phyloP scores from a whole-genome alignment of 2,888 invertebrate genomes.

The Teinopalpus imperialis region DNA sequence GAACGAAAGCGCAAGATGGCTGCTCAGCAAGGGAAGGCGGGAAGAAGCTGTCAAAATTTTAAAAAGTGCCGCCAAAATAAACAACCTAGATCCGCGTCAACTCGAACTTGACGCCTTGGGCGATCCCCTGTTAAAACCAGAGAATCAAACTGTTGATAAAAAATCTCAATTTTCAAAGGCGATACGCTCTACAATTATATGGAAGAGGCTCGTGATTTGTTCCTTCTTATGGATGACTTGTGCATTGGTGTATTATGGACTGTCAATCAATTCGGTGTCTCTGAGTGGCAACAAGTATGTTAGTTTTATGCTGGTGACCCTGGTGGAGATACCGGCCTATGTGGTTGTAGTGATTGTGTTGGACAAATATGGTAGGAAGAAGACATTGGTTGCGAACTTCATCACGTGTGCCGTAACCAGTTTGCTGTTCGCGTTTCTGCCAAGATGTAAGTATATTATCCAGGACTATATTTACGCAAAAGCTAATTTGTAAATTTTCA shows the following conservation, averaged over 20 bases:
- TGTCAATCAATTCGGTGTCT: constrained; percentile 89
- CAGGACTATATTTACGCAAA: not conserved
- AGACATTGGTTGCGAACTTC: constrained; percentile 83
- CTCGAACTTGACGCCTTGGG: constrained; percentile 70
- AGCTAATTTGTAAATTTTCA: too few species aligned
- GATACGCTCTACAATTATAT: constrained; percentile 78
- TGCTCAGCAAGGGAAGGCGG: constrained; percentile 85
- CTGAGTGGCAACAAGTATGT: constrained; percentile 88
- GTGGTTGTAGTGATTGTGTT: constrained; percentile 84
- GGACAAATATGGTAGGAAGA: constrained; percentile 85
- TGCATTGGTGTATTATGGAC: constrained; percentile 89
- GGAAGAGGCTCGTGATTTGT: constrained; percentile 83
- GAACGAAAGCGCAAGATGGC: constrained; percentile 90
- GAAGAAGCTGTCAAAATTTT: constrained; percentile 85
- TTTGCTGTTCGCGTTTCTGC: constrained; percentile 83
- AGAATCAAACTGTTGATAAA: constrained; percentile 56
- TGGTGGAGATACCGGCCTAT: constrained; percentile 88
- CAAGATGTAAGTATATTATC: constrained; percentile 70
- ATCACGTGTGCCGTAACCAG: constrained; percentile 83
- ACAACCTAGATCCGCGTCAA: constrained; percentile 76
- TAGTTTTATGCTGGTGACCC: constrained; percentile 86
- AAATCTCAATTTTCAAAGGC: constrained; percentile 74
- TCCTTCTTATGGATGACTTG: constrained; percentile 91
- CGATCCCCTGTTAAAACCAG: constrained; percentile 58
- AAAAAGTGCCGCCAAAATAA: constrained; percentile 84